Evolutionary conservation across 1,140 invertebrate species (phyloP), one percentile per base, ranked within the genome.

Genomic region (Dryas iulia): DNA sequence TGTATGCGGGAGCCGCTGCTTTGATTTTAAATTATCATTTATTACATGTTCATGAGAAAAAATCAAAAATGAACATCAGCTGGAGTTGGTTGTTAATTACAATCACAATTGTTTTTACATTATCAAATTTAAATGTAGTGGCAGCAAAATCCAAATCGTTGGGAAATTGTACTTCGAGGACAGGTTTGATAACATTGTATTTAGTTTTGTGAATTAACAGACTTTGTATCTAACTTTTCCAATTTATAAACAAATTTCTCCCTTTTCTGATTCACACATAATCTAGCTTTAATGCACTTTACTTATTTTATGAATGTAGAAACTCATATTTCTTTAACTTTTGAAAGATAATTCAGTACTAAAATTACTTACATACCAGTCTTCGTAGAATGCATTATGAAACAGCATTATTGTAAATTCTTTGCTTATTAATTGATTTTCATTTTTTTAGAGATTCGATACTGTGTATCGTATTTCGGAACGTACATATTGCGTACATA

Each of bases 151-250:
- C 33, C 10, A 35, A 47, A 47, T 18, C n/a, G n/a, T n/a, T n/a
- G n/a, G 2, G 7, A 18, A 12, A 39, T 14, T 47, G 39, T n/a
- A 10, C 18, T 21, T 18, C 66, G 56, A 25, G 26, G 57, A 21
- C 76, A 89, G 84, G 86, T 87, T 89, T 87, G 86, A 79, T 60
- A 72, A 61, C 69, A 78, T 71, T 74, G 77, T 65, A 73, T 75
- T 78, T 61, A 57, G 72, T 67, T 31, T 76, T 47, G 67, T 74
- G 57, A 28, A 76, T 66, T 68, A 69, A 71, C 25, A 31, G 47
- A 47, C 8, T 47, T 47, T 47, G 39, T 47, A 47, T 47, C 18
- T 47, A 47, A 47, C 39, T 47, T 21, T 18, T 3, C 39, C 21
- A 47, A 47, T 47, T 47, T 47, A 10, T 47, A 21, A 47, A 21